Evolutionary conservation across 2,797 vertebrate genomes (phyloP), one percentile per base, ranked within the genome.

Genomic region (Champsocephalus gunnari): DNA sequence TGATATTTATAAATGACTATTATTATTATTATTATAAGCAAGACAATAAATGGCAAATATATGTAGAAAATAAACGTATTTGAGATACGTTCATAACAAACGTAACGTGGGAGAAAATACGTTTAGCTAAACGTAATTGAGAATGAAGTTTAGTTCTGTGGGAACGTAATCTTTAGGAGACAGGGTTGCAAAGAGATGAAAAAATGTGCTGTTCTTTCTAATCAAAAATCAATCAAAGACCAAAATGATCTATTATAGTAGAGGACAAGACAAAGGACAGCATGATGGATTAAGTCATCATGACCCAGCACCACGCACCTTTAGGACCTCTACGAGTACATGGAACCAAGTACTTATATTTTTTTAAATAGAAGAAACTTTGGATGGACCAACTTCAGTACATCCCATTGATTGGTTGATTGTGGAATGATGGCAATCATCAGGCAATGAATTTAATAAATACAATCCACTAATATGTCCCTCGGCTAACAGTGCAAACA

Each of bases 181-280:
- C 28, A 12, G 41, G n/a, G 53, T 47, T 21, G 50, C 43, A 34
- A 58, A 24, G 24, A 68, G 4, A 63, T 6, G 19, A 55, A 56
- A 32, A 71, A 58, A 67, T 16, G 5, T 3, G 44, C 21, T 50
- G 13, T 73, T 49, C 2, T 41, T 41, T 49, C 2, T 41, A 45
- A 70, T 73, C 13, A 63, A 64, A 75, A 65, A 64, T 80, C 43
- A 63, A 78, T 58, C 3, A 8, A 12, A 11, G 24, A 54, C 5
- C 4, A 73, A 65, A 75, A 66, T 44, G 1, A 76, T 67, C 13
- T 17, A 75, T 66, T 79, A 71, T n/a, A 51, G 56, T 38, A 64
- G 63, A 81, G 56, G 60, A 60, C 34, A 51, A 58, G 5, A 9
- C 3, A 43, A 4, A 57, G 54, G 58, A 21, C 55, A 62, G 28